Evolutionary conservation across 2,888 invertebrate genomes (phyloP), one percentile per base, ranked within the genome.

Genomic region (Apodemia mormo): DNA sequence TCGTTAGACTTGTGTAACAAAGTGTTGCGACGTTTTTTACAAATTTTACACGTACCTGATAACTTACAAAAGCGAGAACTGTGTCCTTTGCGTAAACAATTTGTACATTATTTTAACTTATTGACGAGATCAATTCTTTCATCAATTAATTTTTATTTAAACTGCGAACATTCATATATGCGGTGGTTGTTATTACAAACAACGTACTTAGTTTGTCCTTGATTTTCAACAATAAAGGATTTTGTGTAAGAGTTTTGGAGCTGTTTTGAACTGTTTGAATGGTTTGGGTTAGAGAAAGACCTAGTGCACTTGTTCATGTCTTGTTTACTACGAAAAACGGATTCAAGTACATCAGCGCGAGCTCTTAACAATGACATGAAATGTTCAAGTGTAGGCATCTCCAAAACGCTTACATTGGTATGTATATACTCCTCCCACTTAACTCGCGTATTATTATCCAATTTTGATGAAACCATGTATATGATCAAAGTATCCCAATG

Each of bases 131-230:
- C 29, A 7, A 52, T 14, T n/a, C 67, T 45, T 10, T 67, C 67
- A 30, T 67, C 67, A 54, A 67, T 29, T 33, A 30, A 49, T 67
- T 67, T 67, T 14, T 10, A 8, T 54, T 67, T 67, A 67, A 67
- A 54, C 14, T 54, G 14, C 12, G 29, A 29, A 52, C 67, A 67
- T 29, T 67, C 67, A 33, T 67, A 67, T 52, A 67, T 67, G 4
- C 56, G 67, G n/a, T 67, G 67, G 2, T 49, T n/a, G 3, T 52
- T 52, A 29, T 56, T 56, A 37, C 67, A 67, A 10, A 67, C 56
- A 22, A 52, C 33, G 37, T 56, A 67, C 7, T n/a, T 54, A 8
- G n/a, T 5, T 22, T 54, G 22, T 8, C 8, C 22, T 54, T 22
- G 22, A 4, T 54, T 22, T 54, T 54, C 22, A 22, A 54, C 54